A percentile compares a stretch with the other conserved stretches of the same genome.
These are phyloP conservation scores for Stichopus chloronotus DNA, from an alignment of 35 echinoderm and acorn worm species.

Conservation along the genomic window DNA sequence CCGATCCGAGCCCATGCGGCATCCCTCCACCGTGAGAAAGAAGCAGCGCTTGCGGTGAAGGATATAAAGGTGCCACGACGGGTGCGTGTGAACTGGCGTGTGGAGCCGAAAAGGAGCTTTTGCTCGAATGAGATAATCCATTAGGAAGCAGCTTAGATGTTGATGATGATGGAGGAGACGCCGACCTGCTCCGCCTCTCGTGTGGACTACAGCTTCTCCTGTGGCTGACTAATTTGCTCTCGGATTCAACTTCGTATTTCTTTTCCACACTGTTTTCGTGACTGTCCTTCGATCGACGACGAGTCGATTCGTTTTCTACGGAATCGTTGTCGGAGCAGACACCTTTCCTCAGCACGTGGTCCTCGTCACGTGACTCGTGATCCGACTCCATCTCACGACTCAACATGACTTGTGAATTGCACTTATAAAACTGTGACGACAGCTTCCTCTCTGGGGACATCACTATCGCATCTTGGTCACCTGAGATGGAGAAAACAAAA, in stretches of 20 bases:
- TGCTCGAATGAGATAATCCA: slow-evolving; percentile 37
- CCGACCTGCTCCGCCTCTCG: slow-evolving; percentile 42
- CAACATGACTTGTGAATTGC: slow-evolving; percentile 42
- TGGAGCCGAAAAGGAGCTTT: slow-evolving; percentile 60
- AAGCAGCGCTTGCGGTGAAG: slow-evolving; percentile 86
- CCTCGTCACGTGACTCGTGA: slow-evolving; percentile 31
- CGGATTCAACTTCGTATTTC: slow-evolving; percentile 25
- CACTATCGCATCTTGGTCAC: neutral
- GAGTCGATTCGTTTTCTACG: neutral
- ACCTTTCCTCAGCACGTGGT: slow-evolving; percentile 30
- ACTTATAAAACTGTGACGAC: slow-evolving; percentile 41
- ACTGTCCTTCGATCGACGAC: neutral
- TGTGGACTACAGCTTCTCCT: slow-evolving; percentile 52
- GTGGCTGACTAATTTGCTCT: slow-evolving; percentile 30
- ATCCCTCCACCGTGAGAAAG: slow-evolving; percentile 75
- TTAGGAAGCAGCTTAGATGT: slow-evolving; percentile 48
- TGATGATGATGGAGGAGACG: slow-evolving; percentile 27
- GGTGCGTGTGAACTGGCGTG: slow-evolving; percentile 75
- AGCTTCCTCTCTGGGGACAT: slow-evolving; percentile 24
- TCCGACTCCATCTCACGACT: neutral
- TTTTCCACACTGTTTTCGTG: slow-evolving; percentile 35
- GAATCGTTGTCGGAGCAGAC: slow-evolving; percentile 39
- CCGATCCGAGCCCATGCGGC: slow-evolving; percentile 70
- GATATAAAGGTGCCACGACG: slow-evolving; percentile 82
- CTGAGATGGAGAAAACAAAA: neutral